Base-by-base conservation (phyloP, 2,888 invertebrate species). In the Toxonevra muliebris region DNA sequence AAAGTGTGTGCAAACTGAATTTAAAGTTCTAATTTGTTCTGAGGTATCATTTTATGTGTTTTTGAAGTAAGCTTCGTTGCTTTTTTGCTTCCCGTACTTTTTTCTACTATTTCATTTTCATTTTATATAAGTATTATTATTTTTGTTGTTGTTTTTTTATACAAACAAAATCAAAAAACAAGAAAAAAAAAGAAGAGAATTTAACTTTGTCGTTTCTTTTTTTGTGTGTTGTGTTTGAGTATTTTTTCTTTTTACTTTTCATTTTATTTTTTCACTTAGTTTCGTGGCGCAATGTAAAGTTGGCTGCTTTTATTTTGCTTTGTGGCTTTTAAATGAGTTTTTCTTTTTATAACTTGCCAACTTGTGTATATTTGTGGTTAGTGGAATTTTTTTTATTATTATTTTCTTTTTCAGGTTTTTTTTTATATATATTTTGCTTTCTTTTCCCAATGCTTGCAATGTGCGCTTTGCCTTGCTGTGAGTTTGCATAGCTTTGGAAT, bases 1-100 rank as follows among this genome's bases (percentile, higher is more conserved):
- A 61, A 66, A 66, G 60, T 60, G 65, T 66, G 60, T 60, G 65
- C 45, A 60, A 60, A 66, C 60, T 60, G 60, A 60, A 60, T 60
- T 60, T 66, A 54, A 60, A 66, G 53, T 54, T 60, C 65, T 66
- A 66, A 66, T 66, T 66, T 66, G 65, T 66, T 66, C 60, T 15
- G 60, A 60, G 65, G 60, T 66, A 66, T 66, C 65, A 65, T 45
- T 66, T 64, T 64, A 54, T 55, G 45, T 55, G 20, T 8, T n/a
- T 15, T 9, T 41, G n/a, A 17, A 17, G n/a, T 12, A 17, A 19
- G 20, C 45, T 43, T 13, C 12, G n/a, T 20, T 17, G 41, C 2
- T 54, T 54, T 53, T 52, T 30, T 15, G 3, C 13, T 15, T 12
- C 13, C 54, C 48, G 15, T 48, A 57, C 12, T 55, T 15, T n/a